phyloP scores from a whole-genome alignment of 2,888 invertebrate genomes.

The Panzeria rudis region DNA sequence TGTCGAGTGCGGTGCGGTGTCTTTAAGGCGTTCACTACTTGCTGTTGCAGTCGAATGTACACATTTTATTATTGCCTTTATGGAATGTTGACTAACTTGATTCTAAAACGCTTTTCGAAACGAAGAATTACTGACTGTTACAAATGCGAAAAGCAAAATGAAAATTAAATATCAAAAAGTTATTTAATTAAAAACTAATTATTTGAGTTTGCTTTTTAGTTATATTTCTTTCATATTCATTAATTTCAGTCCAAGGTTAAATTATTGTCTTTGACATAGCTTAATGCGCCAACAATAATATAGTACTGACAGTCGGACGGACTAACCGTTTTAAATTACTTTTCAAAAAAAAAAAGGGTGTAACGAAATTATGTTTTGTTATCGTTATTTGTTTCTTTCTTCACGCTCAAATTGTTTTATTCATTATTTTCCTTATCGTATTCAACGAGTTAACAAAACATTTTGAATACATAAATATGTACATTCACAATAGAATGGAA shows the following conservation, averaged over 20 bases:
- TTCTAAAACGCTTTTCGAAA: conserved; percentile 38
- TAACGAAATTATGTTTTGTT: conserved; percentile 41
- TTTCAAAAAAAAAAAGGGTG: conserved; percentile 50
- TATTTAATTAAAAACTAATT: conserved; percentile 23
- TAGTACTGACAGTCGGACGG: not conserved
- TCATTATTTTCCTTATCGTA: not conserved
- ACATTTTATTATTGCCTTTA: conserved; percentile 11
- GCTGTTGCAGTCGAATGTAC: not conserved
- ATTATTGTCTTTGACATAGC: conserved; percentile 44
- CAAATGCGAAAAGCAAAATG: conserved; percentile 28
- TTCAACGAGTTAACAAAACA: not conserved
- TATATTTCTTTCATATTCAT: conserved; percentile 30
- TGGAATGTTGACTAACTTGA: conserved; percentile 68
- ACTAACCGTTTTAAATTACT: conserved; percentile 56
- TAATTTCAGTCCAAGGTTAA: conserved; percentile 63
- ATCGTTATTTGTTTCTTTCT: conserved; percentile 8
- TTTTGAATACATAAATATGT: not conserved
- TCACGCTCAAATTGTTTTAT: conserved; percentile 33
- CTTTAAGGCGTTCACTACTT: conserved; percentile 37
- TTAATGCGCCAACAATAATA: conserved; percentile 57
- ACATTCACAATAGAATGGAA: not conserved
- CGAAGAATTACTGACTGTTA: conserved; percentile 20
- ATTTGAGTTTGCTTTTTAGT: not conserved
- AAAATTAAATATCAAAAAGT: not conserved
- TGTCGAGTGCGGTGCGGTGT: not conserved